phyloP scores from a whole-genome alignment of 2,797 vertebrate species.

The Loriculus beryllinus region DNA sequence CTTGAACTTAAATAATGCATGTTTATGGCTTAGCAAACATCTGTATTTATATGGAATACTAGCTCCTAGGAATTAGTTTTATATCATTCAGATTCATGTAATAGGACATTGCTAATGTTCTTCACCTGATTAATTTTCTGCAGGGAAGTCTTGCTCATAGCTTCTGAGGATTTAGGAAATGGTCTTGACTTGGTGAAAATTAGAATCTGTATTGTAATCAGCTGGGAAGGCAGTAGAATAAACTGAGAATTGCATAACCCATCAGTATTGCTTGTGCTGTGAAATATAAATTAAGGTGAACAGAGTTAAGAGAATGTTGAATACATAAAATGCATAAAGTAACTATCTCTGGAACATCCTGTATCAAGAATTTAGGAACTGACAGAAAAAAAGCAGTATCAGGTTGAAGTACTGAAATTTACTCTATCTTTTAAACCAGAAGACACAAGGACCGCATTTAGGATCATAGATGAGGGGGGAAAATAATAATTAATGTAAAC shows the following conservation, averaged over 20 bases:
- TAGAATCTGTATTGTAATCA: conserved; percentile 3
- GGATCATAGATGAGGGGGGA: background rate
- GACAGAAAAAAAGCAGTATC: background rate
- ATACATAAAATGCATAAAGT: background rate
- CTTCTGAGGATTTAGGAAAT: background rate
- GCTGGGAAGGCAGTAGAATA: background rate
- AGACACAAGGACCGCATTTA: background rate
- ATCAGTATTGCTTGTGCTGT: background rate
- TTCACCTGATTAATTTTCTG: conserved; percentile 12
- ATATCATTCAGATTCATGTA: background rate
- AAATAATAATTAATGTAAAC: background rate
- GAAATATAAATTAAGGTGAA: background rate
- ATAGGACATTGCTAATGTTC: background rate
- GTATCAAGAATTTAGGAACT: background rate
- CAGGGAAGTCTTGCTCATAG: background rate
- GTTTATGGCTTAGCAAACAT: background rate
- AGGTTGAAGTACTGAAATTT: background rate
- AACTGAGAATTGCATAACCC: background rate
- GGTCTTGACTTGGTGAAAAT: background rate
- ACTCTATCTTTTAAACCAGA: background rate
- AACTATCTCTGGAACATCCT: background rate
- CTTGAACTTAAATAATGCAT: background rate
- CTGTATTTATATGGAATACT: background rate
- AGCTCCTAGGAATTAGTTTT: background rate
- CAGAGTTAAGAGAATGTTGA: background rate